Conservation (phyloP, 2,113 vertebrate species). For the Ophiodon elongatus region DNA sequence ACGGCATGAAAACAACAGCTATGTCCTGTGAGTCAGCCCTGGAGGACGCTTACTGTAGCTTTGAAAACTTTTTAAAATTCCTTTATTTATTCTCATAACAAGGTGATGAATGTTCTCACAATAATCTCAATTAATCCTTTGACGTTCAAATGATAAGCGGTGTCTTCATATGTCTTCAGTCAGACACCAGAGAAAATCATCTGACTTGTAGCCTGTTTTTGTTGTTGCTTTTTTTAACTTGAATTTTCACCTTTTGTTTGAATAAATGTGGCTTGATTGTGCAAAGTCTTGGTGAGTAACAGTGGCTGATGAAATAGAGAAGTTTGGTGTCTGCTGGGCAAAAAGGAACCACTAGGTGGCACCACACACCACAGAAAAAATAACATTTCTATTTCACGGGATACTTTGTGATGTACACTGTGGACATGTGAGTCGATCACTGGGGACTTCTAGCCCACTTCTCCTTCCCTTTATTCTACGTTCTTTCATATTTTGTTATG, state of each 20-base stretch:
- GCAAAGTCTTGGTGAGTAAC: not conserved
- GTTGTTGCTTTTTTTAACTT: not conserved
- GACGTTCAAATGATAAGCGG: not conserved
- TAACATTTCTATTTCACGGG: not conserved
- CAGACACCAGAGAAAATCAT: not conserved
- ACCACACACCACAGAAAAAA: conserved; percentile 7
- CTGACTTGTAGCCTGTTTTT: not conserved
- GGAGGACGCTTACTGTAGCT: too few species aligned
- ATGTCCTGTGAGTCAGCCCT: conserved; percentile 15
- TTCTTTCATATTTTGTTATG: too few species aligned
- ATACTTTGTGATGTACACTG: not conserved
- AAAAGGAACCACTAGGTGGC: conserved; percentile 53
- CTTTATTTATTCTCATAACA: not conserved
- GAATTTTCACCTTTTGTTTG: not conserved
- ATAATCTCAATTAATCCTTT: not conserved
- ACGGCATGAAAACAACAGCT: not conserved
- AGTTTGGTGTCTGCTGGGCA: not conserved
- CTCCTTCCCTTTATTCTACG: not conserved
- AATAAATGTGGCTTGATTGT: not conserved
- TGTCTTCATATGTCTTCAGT: not conserved
- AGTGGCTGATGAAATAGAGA: not conserved
- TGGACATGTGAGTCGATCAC: not conserved
- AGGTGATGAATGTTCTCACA: not conserved
- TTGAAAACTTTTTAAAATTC: too few species aligned
- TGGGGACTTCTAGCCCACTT: not conserved